These are phyloP conservation scores for Tetrao urogallus DNA, from an alignment of 2,113 vertebrate species.

Conservation along the genomic window DNA sequence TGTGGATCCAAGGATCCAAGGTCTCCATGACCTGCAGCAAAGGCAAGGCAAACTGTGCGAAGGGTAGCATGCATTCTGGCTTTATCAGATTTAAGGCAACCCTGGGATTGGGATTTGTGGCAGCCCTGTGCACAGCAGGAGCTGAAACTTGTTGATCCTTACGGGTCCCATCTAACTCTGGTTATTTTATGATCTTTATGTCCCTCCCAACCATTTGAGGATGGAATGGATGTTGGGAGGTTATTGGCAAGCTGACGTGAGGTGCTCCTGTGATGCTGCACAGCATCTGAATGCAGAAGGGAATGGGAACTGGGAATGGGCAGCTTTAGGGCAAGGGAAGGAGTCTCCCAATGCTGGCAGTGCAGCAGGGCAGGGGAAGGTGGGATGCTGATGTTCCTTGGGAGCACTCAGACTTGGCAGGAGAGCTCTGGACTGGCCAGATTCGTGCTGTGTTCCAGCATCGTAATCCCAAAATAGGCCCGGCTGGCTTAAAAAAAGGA, in stretches of 20 bases:
- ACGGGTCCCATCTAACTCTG: no score
- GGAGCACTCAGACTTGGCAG: slow-evolving; percentile 32
- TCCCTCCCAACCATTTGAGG: no score
- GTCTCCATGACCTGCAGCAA: rapidly evolving
- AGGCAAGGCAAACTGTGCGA: neutral
- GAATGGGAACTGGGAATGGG: neutral
- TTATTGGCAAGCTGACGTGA: neutral
- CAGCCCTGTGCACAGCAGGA: no score
- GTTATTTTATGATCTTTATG: no score
- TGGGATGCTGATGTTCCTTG: neutral
- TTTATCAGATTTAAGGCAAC: neutral
- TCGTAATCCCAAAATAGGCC: slow-evolving; percentile 45
- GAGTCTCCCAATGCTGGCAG: neutral
- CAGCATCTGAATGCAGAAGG: neutral
- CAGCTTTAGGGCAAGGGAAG: slow-evolving; percentile 4
- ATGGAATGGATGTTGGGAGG: no score
- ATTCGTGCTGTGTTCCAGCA: neutral
- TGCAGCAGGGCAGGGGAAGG: neutral
- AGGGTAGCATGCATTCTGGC: rapidly evolving
- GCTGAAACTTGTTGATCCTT: no score
- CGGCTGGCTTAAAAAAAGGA: neutral
- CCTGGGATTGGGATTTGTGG: no score
- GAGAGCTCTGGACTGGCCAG: rapidly evolving
- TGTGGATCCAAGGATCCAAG: rapidly evolving
- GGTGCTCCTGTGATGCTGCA: neutral